Evolutionary conservation across 2,113 vertebrate genomes (phyloP).

Genomic region (Irena cyanogastra): DNA sequence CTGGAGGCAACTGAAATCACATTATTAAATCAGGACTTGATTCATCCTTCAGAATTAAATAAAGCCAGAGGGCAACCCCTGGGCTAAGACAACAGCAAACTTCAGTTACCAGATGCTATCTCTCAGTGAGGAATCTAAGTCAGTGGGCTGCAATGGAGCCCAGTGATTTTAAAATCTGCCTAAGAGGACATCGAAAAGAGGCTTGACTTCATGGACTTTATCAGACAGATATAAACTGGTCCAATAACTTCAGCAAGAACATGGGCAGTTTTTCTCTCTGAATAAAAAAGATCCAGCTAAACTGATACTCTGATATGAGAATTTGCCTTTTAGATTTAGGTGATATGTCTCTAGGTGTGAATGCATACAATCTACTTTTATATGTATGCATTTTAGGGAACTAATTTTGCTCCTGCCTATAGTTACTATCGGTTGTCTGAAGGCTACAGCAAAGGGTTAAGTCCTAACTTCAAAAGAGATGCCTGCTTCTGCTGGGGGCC

Average conservation of each 20-base stretch:
- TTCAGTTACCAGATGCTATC: not conserved
- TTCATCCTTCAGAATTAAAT: not conserved
- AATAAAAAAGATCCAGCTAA: not conserved
- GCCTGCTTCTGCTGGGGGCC: not conserved
- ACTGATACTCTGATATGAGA: not conserved
- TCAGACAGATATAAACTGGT: not conserved
- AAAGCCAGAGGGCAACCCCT: not conserved
- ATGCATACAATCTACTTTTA: not conserved
- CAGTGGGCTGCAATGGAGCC: not conserved
- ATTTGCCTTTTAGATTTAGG: slow-evolving; percentile 23
- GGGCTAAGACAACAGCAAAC: not conserved
- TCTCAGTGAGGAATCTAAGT: not conserved
- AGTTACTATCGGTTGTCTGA: not conserved
- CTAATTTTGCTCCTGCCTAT: not conserved
- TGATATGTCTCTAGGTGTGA: not conserved
- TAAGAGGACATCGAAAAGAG: not conserved
- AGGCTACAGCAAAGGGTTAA: slow-evolving; percentile 20
- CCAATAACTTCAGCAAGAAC: not conserved
- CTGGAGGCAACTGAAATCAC: not conserved
- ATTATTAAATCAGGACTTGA: not conserved
- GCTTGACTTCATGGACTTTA: not conserved
- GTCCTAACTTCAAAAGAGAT: slow-evolving; percentile 30
- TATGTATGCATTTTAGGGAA: not conserved
- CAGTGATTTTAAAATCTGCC: not conserved
- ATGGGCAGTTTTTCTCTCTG: not conserved